Conservation (phyloP, 2,888 invertebrate species). For the Pteria penguin region DNA sequence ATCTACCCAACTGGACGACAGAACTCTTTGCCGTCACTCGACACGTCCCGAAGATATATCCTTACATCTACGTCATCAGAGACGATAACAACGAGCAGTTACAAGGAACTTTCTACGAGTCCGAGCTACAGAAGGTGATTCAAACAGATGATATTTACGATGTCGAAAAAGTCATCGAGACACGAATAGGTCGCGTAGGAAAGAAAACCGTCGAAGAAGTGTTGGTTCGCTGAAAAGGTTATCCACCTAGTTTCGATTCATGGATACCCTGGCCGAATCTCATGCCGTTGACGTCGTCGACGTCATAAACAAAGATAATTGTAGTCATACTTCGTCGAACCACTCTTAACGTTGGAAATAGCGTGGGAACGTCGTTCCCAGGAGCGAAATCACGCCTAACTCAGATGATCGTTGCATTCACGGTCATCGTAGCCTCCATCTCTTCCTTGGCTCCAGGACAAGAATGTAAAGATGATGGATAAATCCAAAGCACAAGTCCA, state of each 20-base stretch:
- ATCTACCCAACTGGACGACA: slow-evolving; percentile 44
- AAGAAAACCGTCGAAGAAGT: slow-evolving; percentile 2
- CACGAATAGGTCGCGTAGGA: slow-evolving; percentile 1
- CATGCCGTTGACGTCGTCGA: background rate
- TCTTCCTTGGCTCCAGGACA: too few relatives aligned
- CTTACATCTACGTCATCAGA: too few relatives aligned
- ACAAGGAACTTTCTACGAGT: slow-evolving; percentile 16
- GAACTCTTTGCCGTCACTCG: slow-evolving; percentile 45
- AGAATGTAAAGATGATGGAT: too few relatives aligned
- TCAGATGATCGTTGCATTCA: background rate
- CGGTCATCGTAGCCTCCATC: too few relatives aligned
- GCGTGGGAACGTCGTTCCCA: slow-evolving; percentile 7
- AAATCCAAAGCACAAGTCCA: too few relatives aligned
- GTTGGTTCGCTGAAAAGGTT: slow-evolving; percentile 35
- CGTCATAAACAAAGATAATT: too few relatives aligned
- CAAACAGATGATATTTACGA: slow-evolving; percentile 21
- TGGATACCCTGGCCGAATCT: slow-evolving; percentile 13
- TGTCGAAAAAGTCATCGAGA: slow-evolving; percentile 39
- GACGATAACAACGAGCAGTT: slow-evolving; percentile 32
- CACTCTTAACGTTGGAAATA: too few relatives aligned
- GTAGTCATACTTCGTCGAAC: too few relatives aligned
- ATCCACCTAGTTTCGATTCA: slow-evolving; percentile 30
- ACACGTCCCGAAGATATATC: too few relatives aligned
- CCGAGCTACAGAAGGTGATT: slow-evolving; percentile 45
- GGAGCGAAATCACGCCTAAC: background rate